Conservation (phyloP, 2,888 invertebrate genomes). For the Hypselothyrea guttata region DNA sequence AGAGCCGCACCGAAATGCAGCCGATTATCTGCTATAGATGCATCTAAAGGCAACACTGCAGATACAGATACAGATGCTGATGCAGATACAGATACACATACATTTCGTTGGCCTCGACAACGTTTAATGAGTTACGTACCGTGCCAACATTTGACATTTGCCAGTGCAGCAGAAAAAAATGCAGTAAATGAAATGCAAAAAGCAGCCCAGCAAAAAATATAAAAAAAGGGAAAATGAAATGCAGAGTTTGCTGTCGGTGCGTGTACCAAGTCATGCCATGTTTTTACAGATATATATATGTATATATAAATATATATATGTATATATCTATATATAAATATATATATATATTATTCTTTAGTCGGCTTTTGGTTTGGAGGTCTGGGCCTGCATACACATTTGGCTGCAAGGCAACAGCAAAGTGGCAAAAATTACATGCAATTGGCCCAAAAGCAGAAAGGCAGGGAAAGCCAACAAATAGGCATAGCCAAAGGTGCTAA, state of each 20-base stretch:
- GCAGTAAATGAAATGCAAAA: conserved; percentile 62
- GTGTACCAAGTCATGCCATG: conserved; percentile 41
- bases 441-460: conserved; percentile 39
- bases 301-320: too few relatives aligned
- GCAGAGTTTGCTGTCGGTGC: conserved; percentile 40
- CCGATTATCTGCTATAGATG: conserved; percentile 63
- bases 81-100: conserved; percentile 36
- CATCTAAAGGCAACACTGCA: conserved; percentile 29
- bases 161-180: conserved; percentile 31
- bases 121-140: conserved; percentile 66
- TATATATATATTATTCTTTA: too few relatives aligned
- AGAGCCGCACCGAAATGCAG: conserved; percentile 25
- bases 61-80: conserved; percentile 15
- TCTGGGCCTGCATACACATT: too few relatives aligned
- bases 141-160: conserved; percentile 69
- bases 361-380: conserved; percentile 16
- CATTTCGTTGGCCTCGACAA: conserved; percentile 16
- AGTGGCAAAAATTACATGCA: conserved; percentile 64
- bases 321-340: conserved; percentile 1
- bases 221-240: conserved; percentile 18
- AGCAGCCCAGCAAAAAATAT: conserved; percentile 10
- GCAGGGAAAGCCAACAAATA: conserved; percentile 16
- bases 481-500: too few relatives aligned
- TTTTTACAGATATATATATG: neutral
- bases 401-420: conserved; percentile 46